Evolutionary conservation across 2,113 vertebrate species (phyloP).

Genomic region (Anhinga rufa): DNA sequence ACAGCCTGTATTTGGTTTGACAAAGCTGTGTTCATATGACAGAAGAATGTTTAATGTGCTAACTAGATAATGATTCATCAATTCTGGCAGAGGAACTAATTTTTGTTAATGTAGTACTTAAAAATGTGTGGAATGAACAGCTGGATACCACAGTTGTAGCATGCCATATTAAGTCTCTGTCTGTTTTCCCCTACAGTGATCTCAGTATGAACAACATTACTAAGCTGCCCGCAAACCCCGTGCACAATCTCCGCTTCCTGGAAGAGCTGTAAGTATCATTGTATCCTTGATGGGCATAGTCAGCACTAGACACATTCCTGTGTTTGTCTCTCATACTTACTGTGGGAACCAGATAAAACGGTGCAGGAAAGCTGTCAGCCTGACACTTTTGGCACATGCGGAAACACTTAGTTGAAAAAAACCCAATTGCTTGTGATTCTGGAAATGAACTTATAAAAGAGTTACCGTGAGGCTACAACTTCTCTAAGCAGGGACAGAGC

Average conservation of each 20-base stretch:
- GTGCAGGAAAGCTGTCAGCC: constrained; percentile 69
- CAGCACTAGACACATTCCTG: constrained; percentile 51
- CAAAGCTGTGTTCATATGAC: not conserved
- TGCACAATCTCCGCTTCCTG: constrained; percentile 86
- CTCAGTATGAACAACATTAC: constrained; percentile 97
- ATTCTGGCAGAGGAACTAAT: constrained; percentile 42
- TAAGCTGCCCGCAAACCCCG: constrained; percentile 73
- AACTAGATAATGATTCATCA: constrained; percentile 53
- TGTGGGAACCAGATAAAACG: constrained; percentile 75
- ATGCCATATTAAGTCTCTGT: constrained; percentile 59
- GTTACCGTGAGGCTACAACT: constrained; percentile 71
- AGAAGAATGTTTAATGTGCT: constrained; percentile 2
- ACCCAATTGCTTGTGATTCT: constrained; percentile 63
- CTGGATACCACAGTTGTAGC: constrained; percentile 60
- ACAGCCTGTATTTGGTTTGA: constrained; percentile 2
- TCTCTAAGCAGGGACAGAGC: constrained; percentile 71
- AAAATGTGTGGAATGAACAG: constrained; percentile 67
- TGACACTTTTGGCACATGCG: constrained; percentile 68
- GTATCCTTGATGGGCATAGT: constrained; percentile 29
- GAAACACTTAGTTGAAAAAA: constrained; percentile 68
- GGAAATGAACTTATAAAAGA: constrained; percentile 74
- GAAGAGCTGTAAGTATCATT: constrained; percentile 90
- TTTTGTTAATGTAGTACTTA: constrained; percentile 49
- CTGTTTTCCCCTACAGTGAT: constrained; percentile 81
- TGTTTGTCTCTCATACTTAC: constrained; percentile 65